Evolutionary conservation across 2,888 invertebrate species (phyloP).

Genomic region (Ophonus ardosiacus): DNA sequence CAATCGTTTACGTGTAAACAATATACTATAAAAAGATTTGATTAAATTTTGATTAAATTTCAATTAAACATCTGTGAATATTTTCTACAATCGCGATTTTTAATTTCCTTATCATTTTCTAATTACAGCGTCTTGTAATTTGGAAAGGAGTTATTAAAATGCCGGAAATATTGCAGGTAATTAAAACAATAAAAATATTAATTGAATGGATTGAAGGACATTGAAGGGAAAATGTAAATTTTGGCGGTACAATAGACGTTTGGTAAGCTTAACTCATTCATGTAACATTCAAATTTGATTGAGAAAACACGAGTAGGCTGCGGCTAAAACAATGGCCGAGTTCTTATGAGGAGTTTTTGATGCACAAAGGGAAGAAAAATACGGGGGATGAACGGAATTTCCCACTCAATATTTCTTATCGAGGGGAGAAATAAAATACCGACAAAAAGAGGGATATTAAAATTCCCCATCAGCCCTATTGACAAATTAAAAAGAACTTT

Average conservation of each 20-base stretch:
- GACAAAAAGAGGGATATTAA: conserved; percentile 57
- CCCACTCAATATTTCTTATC: conserved; percentile 58
- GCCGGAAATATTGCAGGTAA: conserved; percentile 3
- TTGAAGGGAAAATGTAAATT: conserved; percentile 6
- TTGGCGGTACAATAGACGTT: not conserved
- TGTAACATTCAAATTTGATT: conserved; percentile 38
- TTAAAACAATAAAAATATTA: conserved; percentile 18
- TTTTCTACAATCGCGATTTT: not conserved
- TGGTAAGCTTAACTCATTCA: conserved; percentile 13
- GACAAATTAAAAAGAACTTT: conserved; percentile 57
- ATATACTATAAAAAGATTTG: too few relatives aligned
- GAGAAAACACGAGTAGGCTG: conserved; percentile 24
- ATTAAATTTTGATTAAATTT: too few relatives aligned
- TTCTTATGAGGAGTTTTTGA: conserved; percentile 44
- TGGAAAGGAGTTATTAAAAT: not conserved
- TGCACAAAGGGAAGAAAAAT: conserved; percentile 47
- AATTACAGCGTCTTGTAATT: not conserved
- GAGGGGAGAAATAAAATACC: conserved; percentile 54
- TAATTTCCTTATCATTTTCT: not conserved
- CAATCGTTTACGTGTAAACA: too few relatives aligned
- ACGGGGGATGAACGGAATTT: conserved; percentile 55
- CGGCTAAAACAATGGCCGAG: conserved; percentile 38
- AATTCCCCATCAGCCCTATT: conserved; percentile 52
- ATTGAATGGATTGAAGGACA: not conserved
- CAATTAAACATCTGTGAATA: not conserved